These are phyloP conservation scores for Parauchenoglanis punctatus DNA, from an alignment of 2,797 vertebrate genomes.

Conservation along the genomic window DNA sequence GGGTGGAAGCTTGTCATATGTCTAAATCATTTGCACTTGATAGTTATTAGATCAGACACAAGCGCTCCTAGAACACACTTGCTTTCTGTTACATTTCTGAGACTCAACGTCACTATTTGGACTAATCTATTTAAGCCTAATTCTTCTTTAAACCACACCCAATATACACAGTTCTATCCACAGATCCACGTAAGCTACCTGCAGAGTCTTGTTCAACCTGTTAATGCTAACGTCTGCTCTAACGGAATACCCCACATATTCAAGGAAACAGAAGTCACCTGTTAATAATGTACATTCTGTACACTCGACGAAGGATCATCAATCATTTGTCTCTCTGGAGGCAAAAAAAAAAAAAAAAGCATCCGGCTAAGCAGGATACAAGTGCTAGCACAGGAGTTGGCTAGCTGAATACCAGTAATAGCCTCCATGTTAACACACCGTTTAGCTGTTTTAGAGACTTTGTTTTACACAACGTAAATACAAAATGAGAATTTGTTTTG, in stretches of 20 bases:
- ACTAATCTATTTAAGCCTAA: not conserved
- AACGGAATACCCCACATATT: not conserved
- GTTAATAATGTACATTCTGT: not conserved
- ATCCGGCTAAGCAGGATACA: slow-evolving; percentile 60
- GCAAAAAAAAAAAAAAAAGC: slow-evolving; percentile 39
- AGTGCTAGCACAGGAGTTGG: slow-evolving; percentile 59
- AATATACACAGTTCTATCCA: not conserved
- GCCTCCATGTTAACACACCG: slow-evolving; percentile 60
- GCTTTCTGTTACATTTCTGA: not conserved
- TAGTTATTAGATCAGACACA: slow-evolving; percentile 2
- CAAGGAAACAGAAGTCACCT: slow-evolving; percentile 26
- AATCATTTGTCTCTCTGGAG: slow-evolving; percentile 59
- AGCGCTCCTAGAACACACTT: not conserved
- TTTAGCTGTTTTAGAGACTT: slow-evolving; percentile 42
- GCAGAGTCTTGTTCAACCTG: slow-evolving; percentile 18
- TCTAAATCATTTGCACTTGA: slow-evolving; percentile 6
- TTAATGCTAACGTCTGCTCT: not conserved
- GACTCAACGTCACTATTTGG: not conserved
- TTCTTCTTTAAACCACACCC: not conserved
- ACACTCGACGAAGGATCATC: slow-evolving; percentile 51
- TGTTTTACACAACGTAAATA: slow-evolving; percentile 31
- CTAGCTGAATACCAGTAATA: slow-evolving; percentile 45
- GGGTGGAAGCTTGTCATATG: slow-evolving; percentile 10
- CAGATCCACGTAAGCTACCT: slow-evolving; percentile 51
- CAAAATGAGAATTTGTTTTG: slow-evolving; percentile 14